Evolutionary conservation across 2,888 invertebrate species (phyloP).

Genomic region (Scaptomyza cyrtandrae): DNA sequence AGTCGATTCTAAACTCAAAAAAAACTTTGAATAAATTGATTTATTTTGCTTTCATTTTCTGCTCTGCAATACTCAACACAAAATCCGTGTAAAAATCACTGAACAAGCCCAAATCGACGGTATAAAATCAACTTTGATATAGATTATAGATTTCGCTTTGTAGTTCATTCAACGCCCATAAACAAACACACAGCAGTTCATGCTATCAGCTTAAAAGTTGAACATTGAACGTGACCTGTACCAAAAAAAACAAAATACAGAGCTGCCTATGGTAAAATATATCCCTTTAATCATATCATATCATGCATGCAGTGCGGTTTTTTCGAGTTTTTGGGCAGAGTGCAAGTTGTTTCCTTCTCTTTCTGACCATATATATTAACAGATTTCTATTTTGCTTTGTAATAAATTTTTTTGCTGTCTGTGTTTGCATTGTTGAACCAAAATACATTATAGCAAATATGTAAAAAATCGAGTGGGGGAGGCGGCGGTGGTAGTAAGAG

Average conservation of each 20-base stretch:
- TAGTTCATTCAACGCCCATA: constrained; percentile 22
- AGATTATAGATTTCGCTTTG: background rate
- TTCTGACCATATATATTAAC: constrained; percentile 51
- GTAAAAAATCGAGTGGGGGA: constrained; percentile 20
- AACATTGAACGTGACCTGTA: constrained; percentile 3
- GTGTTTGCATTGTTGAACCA: constrained; percentile 49
- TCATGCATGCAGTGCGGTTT: constrained; percentile 20
- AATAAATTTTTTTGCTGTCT: constrained; percentile 1
- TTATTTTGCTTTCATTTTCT: no score
- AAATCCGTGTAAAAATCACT: background rate
- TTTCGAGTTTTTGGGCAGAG: constrained; percentile 44
- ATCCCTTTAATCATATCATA: constrained; percentile 23
- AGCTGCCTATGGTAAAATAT: background rate
- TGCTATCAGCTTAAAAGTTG: constrained; percentile 12
- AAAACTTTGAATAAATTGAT: no score
- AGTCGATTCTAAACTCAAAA: no score
- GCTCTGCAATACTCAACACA: background rate
- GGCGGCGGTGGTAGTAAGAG: background rate
- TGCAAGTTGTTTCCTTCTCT: constrained; percentile 37
- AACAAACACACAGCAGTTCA: constrained; percentile 20
- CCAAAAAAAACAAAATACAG: background rate
- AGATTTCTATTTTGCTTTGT: constrained; percentile 39
- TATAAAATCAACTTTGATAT: constrained; percentile 2
- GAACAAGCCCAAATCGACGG: background rate
- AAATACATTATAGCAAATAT: constrained; percentile 25